These are phyloP conservation scores for Tribolium castaneum DNA, from an alignment of 1,140 invertebrate genomes.

Conservation along the genomic window DNA sequence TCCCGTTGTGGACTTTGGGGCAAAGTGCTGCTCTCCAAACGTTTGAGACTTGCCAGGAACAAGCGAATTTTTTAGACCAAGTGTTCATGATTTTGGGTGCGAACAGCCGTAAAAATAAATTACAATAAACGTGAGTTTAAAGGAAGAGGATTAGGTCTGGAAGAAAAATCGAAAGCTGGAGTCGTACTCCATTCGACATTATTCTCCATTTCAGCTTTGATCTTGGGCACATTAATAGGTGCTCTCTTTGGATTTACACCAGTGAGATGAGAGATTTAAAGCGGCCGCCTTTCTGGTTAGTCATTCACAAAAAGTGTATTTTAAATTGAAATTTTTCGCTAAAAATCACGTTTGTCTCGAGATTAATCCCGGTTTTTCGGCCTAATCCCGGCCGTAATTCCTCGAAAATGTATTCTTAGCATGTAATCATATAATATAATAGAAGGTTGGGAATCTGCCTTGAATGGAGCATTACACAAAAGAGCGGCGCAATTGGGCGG, in stretches of 20 bases:
- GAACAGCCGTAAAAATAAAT: constrained; percentile 20
- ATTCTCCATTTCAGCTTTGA: constrained; percentile 10
- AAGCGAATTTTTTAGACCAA: too few relatives aligned
- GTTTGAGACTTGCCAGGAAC: too few relatives aligned
- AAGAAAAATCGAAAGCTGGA: constrained; percentile 22
- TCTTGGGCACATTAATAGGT: constrained; percentile 14
- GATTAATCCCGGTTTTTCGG: not conserved
- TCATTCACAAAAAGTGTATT: not conserved
- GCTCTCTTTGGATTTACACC: not conserved
- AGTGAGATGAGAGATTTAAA: not conserved
- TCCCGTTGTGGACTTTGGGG: not conserved
- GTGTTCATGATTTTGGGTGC: not conserved
- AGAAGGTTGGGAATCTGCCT: not conserved
- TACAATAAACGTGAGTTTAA: constrained; percentile 23
- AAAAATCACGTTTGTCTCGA: too few relatives aligned
- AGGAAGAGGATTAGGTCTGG: constrained; percentile 26
- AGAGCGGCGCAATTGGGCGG: constrained; percentile 20
- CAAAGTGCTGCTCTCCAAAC: too few relatives aligned
- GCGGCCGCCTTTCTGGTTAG: not conserved
- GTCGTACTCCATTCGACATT: not conserved
- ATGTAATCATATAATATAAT: constrained; percentile 22
- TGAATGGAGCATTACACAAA: constrained; percentile 14
- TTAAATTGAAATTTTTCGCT: not conserved
- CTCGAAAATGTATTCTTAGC: constrained; percentile 18
- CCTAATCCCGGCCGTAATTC: not conserved